Base-by-base conservation (phyloP, 92 coral and sea anemone genomes). In the Bergia sp. region DNA sequence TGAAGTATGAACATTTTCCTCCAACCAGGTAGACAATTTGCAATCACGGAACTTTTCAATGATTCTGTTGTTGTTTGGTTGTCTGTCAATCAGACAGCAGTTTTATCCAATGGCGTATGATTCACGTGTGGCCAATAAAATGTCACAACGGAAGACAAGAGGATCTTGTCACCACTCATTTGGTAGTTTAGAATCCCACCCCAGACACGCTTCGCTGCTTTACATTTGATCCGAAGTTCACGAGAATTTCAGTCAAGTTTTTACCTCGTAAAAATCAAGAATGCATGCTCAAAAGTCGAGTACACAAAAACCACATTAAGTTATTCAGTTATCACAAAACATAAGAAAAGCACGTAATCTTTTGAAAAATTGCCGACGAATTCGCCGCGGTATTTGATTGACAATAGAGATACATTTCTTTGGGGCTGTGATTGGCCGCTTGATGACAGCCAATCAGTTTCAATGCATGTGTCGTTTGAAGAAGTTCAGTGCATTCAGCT, bases 391-490 rank as follows among this genome's bases (percentile, higher is more conserved):
- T 65, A 64, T 77, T 86, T 95, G 98, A 95, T 95, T 95, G 98
- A 95, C 96, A 95, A 89, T 82, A 75, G 93, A 92, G 93, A 94
- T 95, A 95, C 94, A 93, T 86, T 92, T 91, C 89, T 83, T 91
- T 77, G 47, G 94, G 73, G 82, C 87, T 77, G 75, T 95, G 98
- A 95, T 95, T 95, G 98, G 98, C 71, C 76, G 95, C 90, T 90
- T 87, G 49, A 65, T 92, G 96, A 95, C 96, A 93, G 90, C 98
- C 98, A 95, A 95, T 95, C 98, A 93, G 85, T 95, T 95, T 91
- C 88, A 90, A 88, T 95, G 96, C 98, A 95, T 95, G 98, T 93
- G 98, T 95, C 87, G 79, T 84, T 84, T 69, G 79, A 71, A 84
- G 87, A 84, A 84, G 66, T 84, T 84, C 78, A 84, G 87, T 29